Conservation (phyloP, 1,140 invertebrate genomes). For the Cheumatopsyche charites region DNA sequence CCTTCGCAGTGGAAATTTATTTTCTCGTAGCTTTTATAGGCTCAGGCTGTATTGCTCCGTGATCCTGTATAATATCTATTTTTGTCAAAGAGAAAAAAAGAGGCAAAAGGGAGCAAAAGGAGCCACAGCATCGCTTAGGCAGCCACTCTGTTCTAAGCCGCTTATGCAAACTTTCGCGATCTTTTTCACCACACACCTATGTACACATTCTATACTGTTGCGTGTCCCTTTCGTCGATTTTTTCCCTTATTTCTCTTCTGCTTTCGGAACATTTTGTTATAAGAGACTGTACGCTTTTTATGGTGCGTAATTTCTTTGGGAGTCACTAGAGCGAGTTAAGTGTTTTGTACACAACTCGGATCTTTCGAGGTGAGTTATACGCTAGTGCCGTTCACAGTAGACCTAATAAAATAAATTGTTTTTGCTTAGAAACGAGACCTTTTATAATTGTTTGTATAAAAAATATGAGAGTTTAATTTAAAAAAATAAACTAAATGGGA, state of each 20-base stretch:
- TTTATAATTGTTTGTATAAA: too few species aligned
- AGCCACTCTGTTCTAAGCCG: constrained; percentile 24
- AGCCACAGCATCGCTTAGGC: background rate
- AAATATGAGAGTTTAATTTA: too few species aligned
- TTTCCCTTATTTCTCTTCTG: background rate
- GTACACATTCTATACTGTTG: too few species aligned
- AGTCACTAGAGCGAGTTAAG: too few species aligned
- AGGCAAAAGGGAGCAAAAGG: background rate
- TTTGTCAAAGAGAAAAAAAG: background rate
- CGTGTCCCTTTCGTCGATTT: too few species aligned
- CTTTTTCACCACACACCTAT: background rate
- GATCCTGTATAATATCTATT: constrained; percentile 28
- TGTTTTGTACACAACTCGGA: too few species aligned
- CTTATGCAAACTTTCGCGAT: constrained; percentile 24
- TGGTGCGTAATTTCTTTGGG: too few species aligned
- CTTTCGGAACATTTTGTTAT: background rate
- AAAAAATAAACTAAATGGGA: too few species aligned
- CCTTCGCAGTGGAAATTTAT: constrained; percentile 16
- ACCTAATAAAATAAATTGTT: too few species aligned
- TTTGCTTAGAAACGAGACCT: too few species aligned
- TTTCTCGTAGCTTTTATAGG: constrained; percentile 25
- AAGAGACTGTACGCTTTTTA: background rate
- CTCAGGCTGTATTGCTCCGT: constrained; percentile 20
- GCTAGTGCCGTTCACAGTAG: too few species aligned
- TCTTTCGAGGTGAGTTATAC: too few species aligned